Evolutionary conservation across 1,140 invertebrate species (phyloP).

Genomic region (Venustaconcha ellipsiformis): DNA sequence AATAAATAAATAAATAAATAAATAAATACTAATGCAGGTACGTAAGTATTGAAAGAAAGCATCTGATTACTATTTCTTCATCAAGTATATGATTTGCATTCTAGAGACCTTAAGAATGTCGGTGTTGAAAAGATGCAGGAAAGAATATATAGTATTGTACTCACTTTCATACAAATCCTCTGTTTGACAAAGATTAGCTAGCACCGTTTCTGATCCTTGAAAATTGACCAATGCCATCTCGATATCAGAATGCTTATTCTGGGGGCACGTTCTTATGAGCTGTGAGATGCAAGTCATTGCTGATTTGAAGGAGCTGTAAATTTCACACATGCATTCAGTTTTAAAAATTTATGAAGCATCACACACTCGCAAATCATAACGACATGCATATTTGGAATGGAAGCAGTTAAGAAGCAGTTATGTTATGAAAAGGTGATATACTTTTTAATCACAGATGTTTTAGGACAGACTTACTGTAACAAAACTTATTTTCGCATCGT

Average conservation of each 20-base stretch:
- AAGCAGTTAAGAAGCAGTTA: background rate
- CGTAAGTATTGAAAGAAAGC: too few relatives aligned
- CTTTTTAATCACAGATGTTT: too few relatives aligned
- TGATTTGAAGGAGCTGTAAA: constrained; percentile 11
- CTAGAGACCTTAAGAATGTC: too few relatives aligned
- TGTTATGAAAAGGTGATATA: too few relatives aligned
- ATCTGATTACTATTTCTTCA: too few relatives aligned
- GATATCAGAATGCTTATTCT: background rate
- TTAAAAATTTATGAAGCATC: background rate
- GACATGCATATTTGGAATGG: background rate
- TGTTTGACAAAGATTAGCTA: constrained; percentile 16
- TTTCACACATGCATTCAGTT: background rate
- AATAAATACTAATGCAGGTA: too few relatives aligned
- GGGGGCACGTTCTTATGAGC: background rate
- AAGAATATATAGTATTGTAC: background rate
- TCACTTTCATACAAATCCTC: constrained; percentile 21
- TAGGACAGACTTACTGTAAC: too few relatives aligned
- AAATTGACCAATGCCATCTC: constrained; percentile 6
- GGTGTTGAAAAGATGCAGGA: too few relatives aligned
- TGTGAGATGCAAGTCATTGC: constrained; percentile 8
- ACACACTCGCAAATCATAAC: too few relatives aligned
- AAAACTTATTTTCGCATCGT: too few relatives aligned
- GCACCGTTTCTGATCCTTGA: constrained; percentile 4
- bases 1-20: too few relatives aligned
- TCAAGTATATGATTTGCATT: too few relatives aligned